Conservation (phyloP, 2,113 vertebrate species). For the Myodes glareolus region DNA sequence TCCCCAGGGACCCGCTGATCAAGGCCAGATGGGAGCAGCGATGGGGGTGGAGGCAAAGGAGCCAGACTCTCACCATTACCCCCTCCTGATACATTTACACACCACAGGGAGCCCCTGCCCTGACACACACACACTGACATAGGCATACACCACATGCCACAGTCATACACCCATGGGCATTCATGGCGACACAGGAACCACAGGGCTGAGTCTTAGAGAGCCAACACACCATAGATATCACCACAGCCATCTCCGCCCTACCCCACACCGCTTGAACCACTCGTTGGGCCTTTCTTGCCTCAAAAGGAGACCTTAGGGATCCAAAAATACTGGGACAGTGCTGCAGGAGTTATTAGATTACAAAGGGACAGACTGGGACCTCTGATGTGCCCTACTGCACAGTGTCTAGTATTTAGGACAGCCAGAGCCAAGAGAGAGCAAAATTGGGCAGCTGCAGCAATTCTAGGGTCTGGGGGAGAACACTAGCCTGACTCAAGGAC, state of each 20-base stretch:
- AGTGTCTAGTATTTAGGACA: not conserved
- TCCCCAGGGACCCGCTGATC: conserved; percentile 82
- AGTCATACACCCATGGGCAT: conserved; percentile 31
- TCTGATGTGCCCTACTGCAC: not conserved
- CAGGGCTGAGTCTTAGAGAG: conserved; percentile 28
- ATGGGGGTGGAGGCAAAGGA: conserved; percentile 70
- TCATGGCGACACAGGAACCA: not conserved
- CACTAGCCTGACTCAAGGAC: not conserved
- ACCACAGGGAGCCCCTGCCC: conserved; percentile 54
- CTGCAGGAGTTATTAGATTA: not conserved
- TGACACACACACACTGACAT: conserved; percentile 59
- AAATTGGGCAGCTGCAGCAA: not conserved
- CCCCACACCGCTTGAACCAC: not conserved
- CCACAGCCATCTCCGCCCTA: not conserved
- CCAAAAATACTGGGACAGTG: not conserved
- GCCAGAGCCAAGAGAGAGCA: not conserved
- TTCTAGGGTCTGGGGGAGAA: not conserved
- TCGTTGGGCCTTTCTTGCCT: not conserved
- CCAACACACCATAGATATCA: not conserved
- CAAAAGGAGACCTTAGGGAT: not conserved
- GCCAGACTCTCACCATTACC: conserved; percentile 55
- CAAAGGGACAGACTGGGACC: not conserved
- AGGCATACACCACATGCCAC: conserved; percentile 41
- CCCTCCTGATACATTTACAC: conserved; percentile 50
- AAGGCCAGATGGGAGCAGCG: conserved; percentile 83